Conservation (phyloP, 2,113 vertebrate genomes). For the Thomomys bottae region DNA sequence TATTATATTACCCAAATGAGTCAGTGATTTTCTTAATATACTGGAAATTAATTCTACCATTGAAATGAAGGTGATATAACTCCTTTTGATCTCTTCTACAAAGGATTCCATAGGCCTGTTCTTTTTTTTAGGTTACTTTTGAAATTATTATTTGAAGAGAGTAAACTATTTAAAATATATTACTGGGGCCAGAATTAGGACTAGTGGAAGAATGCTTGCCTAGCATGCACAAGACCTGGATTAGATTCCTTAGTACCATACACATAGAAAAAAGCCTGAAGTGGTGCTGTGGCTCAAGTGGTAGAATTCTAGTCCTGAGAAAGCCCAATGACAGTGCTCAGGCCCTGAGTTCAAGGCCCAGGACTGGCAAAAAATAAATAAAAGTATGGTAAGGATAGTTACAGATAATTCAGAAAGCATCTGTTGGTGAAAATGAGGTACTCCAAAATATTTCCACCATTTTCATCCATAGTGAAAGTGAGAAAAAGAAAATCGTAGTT, state of each 20-base stretch:
- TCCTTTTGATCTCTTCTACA: neutral
- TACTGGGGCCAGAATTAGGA: neutral
- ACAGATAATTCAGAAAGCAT: neutral
- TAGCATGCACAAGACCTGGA: no score
- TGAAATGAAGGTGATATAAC: neutral
- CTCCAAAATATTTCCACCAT: neutral
- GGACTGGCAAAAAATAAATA: no score
- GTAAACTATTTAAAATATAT: neutral
- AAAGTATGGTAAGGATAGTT: no score
- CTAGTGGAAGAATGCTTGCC: no score
- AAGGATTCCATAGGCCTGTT: neutral
- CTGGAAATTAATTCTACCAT: neutral
- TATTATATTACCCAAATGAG: neutral
- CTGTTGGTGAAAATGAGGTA: constrained; percentile 5
- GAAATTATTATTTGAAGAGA: neutral
- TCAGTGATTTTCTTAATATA: neutral
- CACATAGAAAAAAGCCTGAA: no score
- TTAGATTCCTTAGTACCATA: no score
- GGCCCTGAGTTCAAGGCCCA: no score
- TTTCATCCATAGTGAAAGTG: neutral
- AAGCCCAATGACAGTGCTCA: no score
- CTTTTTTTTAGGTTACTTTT: no score
- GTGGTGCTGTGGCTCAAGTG: no score
- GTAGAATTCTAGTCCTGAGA: no score
- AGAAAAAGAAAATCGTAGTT: neutral